Evolutionary conservation across 2,797 vertebrate species (phyloP), one percentile per base, ranked within the genome.

Genomic region (Gambelia wislizenii): DNA sequence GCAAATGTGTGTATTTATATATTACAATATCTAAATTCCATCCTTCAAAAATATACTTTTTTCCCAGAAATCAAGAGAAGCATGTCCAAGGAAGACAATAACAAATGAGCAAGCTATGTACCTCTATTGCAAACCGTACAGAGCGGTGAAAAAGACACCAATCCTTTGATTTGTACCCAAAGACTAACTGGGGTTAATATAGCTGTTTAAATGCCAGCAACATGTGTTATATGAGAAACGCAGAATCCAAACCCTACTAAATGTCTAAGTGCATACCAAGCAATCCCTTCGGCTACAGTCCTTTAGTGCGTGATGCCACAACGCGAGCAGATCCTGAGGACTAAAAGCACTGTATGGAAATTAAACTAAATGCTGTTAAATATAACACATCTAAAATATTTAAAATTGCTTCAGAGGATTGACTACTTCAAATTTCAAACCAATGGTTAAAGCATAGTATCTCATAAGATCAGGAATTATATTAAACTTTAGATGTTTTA

Each of bases 401-500:
- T 76, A 84, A 89, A 89, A 95, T 83, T n/a, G 72, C 81, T 84
- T 74, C 75, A 84, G 27, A 1, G 52, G 81, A 86, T 72, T 70
- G 4, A 76, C 76, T 90, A 92, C 91, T 94, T 91, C 77, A 89
- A 89, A 77, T 95, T 74, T 93, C 82, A 42, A 85, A 94, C 93
- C 82, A 92, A 91, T 89, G 93, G 94, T 89, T 84, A 79, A 91
- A 94, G 86, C 39, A 80, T 94, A 94, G 94, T 75, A 95, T 87
- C 80, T 82, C 89, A 86, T 87, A 91, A 90, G 70, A 91, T 96
- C 91, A 92, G 86, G 79, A 96, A 95, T 91, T 93, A 93, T 89
- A n/a, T 2, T 92, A 92, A 96, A 94, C 91, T 94, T 93, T 92
- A 67, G 75, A 5, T 90, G 91, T 89, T 96, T 97, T 93, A 92